These are phyloP conservation scores for Pediacus dermestoides DNA, from an alignment of 2,888 invertebrate species.

Conservation along the genomic window DNA sequence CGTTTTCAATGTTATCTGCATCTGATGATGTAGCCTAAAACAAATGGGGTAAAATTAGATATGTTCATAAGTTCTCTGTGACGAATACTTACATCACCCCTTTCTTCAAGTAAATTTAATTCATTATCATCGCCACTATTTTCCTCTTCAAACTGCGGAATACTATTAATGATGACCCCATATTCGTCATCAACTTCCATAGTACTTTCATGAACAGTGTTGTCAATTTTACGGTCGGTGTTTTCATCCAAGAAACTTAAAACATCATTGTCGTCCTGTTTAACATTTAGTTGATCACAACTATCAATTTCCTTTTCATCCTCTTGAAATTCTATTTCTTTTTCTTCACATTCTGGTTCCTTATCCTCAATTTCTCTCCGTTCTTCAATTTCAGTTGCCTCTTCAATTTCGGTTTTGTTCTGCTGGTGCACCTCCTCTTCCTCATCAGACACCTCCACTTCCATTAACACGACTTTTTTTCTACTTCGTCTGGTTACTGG, in stretches of 20 bases:
- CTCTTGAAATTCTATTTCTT: no score
- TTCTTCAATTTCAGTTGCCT: conserved; percentile 21
- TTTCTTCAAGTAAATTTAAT: conserved; percentile 5
- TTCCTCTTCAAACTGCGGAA: conserved; percentile 1
- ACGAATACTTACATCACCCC: conserved; percentile 7
- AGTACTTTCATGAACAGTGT: neutral
- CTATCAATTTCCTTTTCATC: no score
- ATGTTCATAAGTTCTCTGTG: no score
- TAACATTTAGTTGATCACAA: neutral
- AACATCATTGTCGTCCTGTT: conserved; percentile 1
- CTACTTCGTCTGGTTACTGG: conserved; percentile 43
- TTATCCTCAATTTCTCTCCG: conserved; percentile 9
- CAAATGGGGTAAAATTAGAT: no score
- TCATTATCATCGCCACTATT: conserved; percentile 6
- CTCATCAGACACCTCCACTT: conserved; percentile 52
- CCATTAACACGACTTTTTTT: conserved; percentile 47
- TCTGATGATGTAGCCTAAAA: no score
- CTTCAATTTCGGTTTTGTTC: conserved; percentile 22
- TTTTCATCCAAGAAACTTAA: neutral
- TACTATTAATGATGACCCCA: neutral
- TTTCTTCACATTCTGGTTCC: conserved; percentile 11
- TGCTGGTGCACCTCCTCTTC: conserved; percentile 34
- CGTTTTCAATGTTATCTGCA: no score
- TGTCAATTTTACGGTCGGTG: neutral
- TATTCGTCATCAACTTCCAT: neutral